phyloP scores from a whole-genome alignment of 2,797 vertebrate genomes.

The Ceyx erithaca region DNA sequence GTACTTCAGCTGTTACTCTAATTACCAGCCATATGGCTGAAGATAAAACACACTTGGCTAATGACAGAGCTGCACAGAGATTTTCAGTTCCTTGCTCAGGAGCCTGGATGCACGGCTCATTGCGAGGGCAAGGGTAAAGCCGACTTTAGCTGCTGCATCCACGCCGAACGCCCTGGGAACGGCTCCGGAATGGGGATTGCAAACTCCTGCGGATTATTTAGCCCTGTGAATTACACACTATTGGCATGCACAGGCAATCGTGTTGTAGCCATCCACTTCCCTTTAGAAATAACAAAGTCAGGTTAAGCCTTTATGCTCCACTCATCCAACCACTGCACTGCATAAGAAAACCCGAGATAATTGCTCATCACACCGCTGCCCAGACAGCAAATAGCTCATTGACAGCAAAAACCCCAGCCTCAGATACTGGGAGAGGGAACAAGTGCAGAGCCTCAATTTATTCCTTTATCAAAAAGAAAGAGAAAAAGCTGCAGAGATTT shows the following conservation, averaged over 20 bases:
- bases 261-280: background rate
- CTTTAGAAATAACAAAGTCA: background rate
- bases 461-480: background rate
- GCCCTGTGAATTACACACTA: background rate
- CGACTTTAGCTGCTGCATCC: background rate
- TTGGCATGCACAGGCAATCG: background rate
- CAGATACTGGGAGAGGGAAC: background rate
- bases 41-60: background rate
- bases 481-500: background rate
- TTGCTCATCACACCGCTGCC: background rate
- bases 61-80: background rate
- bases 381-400: background rate
- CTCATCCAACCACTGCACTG: background rate
- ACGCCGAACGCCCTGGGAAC: background rate
- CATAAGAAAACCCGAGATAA: background rate
- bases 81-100: background rate
- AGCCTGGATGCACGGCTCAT: background rate
- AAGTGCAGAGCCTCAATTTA: background rate
- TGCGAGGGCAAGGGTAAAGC: background rate
- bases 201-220: background rate
- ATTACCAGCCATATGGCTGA: background rate
- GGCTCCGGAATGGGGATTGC: background rate
- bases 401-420: background rate
- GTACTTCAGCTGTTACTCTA: conserved; percentile 1
- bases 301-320: background rate